Conservation (phyloP, 2,797 vertebrate species). For the Acrocephalus scirpaceus region DNA sequence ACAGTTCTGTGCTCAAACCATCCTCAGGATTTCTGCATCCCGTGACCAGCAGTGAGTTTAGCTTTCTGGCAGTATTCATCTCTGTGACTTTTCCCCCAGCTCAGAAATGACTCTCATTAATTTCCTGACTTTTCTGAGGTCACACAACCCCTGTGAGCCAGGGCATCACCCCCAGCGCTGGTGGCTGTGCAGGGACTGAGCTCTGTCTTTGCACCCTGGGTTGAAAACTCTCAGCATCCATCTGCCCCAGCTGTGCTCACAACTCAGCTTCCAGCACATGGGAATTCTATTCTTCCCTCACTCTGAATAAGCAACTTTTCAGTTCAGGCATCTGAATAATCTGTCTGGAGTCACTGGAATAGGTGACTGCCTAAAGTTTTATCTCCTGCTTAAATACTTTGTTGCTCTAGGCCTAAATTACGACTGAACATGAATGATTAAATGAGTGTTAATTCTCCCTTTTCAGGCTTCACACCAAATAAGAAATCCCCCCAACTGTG, state of each 20-base stretch:
- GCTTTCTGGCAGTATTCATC: background rate
- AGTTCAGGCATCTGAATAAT: background rate
- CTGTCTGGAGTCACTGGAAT: background rate
- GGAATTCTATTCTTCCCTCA: background rate
- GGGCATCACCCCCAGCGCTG: fast-evolving
- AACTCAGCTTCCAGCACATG: background rate
- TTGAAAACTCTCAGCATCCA: fast-evolving
- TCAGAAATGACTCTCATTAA: background rate
- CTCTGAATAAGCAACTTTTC: background rate
- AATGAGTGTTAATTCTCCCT: background rate
- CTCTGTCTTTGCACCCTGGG: fast-evolving
- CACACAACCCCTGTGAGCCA: background rate
- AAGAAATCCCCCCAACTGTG: background rate
- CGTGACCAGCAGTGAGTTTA: fast-evolving
- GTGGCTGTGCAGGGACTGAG: background rate
- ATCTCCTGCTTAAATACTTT: background rate
- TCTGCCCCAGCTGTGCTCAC: background rate
- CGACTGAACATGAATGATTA: background rate
- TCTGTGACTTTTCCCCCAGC: background rate
- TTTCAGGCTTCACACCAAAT: background rate
- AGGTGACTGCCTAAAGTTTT: background rate
- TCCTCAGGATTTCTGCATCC: background rate
- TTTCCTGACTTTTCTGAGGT: background rate
- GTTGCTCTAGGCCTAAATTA: background rate
- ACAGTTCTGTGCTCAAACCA: background rate